Evolutionary conservation across 2,888 invertebrate species (phyloP).

Genomic region (Synanthedon tipuliformis): DNA sequence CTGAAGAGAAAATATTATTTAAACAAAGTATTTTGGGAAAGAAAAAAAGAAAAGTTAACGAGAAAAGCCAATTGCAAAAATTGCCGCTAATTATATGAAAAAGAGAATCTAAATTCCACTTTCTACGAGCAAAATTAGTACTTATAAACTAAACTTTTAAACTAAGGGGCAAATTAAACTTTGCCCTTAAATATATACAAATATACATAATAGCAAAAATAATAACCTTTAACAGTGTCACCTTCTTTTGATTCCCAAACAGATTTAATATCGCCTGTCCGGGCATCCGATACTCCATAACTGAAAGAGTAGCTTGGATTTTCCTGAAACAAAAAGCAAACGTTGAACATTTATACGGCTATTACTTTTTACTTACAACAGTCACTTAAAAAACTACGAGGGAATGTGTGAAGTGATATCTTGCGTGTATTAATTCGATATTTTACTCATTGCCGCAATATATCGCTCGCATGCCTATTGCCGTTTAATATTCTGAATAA

Average conservation of each 20-base stretch:
- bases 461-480: slow-evolving; percentile 38
- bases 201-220: background rate
- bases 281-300: slow-evolving; percentile 71
- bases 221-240: slow-evolving; percentile 66
- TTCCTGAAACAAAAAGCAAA: slow-evolving; percentile 44
- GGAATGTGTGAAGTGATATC: slow-evolving; percentile 46
- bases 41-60: too few species aligned
- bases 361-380: slow-evolving; percentile 20
- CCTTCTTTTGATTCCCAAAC: slow-evolving; percentile 75
- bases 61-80: too few species aligned
- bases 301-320: slow-evolving; percentile 72
- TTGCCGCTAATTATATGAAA: too few species aligned
- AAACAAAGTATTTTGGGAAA: too few species aligned
- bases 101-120: too few species aligned
- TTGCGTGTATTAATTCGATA: slow-evolving; percentile 53
- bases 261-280: slow-evolving; percentile 72
- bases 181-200: background rate
- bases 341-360: slow-evolving; percentile 15
- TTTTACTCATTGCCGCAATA: slow-evolving; percentile 46
- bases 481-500: slow-evolving; percentile 55
- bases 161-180: background rate
- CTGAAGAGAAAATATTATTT: slow-evolving; percentile 22
- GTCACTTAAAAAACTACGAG: slow-evolving; percentile 17
- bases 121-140: background rate
- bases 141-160: background rate